Evolutionary conservation across 2,888 invertebrate genomes (phyloP).

Genomic region (Heterodera filipjevi): DNA sequence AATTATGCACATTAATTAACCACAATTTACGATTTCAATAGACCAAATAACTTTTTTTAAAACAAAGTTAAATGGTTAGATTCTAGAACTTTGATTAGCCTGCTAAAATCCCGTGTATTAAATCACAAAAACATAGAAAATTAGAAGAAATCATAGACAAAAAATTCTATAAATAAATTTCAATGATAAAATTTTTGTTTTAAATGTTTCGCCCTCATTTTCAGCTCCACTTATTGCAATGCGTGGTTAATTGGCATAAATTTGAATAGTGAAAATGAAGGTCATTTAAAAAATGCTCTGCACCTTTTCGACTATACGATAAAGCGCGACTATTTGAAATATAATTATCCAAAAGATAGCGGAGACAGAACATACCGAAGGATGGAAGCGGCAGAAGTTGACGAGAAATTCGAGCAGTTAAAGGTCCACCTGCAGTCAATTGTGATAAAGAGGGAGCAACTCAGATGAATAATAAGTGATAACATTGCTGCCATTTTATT

Average conservation of each 20-base stretch:
- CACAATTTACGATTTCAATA: too few relatives aligned
- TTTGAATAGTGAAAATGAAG: not conserved
- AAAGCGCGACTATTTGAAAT: not conserved
- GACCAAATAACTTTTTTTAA: too few relatives aligned
- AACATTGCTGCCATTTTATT: too few relatives aligned
- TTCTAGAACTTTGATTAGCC: too few relatives aligned
- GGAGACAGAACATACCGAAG: not conserved
- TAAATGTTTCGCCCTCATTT: not conserved
- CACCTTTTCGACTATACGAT: not conserved
- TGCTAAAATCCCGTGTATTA: too few relatives aligned
- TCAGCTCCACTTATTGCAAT: not conserved
- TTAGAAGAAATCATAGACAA: too few relatives aligned
- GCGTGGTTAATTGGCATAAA: not conserved
- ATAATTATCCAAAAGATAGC: not conserved
- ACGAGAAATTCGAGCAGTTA: not conserved
- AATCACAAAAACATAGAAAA: too few relatives aligned
- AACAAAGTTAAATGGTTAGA: too few relatives aligned
- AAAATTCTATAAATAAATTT: too few relatives aligned
- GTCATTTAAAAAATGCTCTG: not conserved
- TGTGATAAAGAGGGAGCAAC: not conserved
- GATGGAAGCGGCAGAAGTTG: not conserved
- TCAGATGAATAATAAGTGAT: too few relatives aligned
- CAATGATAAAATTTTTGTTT: too few relatives aligned
- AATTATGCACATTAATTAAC: too few relatives aligned
- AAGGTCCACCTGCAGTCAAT: not conserved